Percentiles rank a stretch among this genome's conserved stretches.
Conservation (phyloP, 1,140 invertebrate genomes). For the Caenorhabditis brenneri region DNA sequence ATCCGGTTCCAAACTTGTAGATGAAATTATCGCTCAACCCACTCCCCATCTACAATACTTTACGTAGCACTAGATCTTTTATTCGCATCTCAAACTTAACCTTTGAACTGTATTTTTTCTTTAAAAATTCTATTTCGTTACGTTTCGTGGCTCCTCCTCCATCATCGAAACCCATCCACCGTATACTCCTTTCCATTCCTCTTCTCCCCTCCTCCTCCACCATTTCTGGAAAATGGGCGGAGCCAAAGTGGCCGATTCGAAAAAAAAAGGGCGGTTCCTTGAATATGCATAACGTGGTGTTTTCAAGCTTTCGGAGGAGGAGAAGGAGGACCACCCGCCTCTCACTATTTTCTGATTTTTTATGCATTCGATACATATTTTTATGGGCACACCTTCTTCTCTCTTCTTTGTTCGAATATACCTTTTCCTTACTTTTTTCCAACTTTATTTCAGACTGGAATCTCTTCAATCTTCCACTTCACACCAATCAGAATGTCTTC, state of each 20-base stretch:
- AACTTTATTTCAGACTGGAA: constrained; percentile 32
- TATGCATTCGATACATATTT: constrained; percentile 44
- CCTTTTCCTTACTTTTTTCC: neutral
- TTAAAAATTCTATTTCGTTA: neutral
- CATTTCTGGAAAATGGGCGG: constrained; percentile 23
- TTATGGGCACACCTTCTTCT: constrained; percentile 22
- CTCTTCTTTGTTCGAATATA: neutral
- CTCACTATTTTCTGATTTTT: constrained; percentile 44
- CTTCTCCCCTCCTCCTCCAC: neutral
- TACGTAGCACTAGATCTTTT: too few relatives aligned
- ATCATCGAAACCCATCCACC: neutral
- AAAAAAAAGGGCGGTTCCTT: constrained; percentile 32
- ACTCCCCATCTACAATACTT: too few relatives aligned
- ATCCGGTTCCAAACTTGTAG: too few relatives aligned
- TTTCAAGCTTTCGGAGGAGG: constrained; percentile 19
- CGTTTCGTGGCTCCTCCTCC: neutral
- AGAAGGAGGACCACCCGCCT: constrained; percentile 27
- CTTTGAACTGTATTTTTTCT: too few relatives aligned
- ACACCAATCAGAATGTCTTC: neutral
- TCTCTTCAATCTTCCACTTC: neutral
- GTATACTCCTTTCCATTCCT: neutral
- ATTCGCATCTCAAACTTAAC: too few relatives aligned
- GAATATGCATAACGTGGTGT: constrained; percentile 43
- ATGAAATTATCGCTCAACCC: too few relatives aligned
- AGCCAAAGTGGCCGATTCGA: neutral